Evolutionary conservation across 37 sponge, comb jelly and placozoan species (phyloP).

Genomic region (Ephydatia muelleri): DNA sequence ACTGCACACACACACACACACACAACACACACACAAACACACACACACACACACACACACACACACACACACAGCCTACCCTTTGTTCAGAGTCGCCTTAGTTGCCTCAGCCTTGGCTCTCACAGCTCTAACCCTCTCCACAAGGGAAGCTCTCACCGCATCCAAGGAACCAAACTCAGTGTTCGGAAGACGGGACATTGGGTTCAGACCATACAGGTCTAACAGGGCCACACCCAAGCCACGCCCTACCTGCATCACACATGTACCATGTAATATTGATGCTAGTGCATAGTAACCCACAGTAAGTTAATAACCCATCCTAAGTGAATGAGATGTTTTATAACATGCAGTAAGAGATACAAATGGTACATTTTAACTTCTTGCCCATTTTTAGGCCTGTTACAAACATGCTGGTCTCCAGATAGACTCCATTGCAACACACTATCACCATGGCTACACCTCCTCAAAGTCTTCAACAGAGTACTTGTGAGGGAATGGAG

Average conservation of each 20-base stretch:
- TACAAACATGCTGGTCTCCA: slow-evolving; percentile 17
- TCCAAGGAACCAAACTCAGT: slow-evolving; percentile 64
- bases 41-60: slow-evolving; percentile 14
- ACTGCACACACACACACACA: not conserved
- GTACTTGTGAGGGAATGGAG: slow-evolving; percentile 72
- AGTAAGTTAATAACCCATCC: not conserved
- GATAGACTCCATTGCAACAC: not conserved
- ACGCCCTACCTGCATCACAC: slow-evolving; percentile 90
- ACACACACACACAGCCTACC: slow-evolving; percentile 13
- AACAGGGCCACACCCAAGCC: slow-evolving; percentile 76
- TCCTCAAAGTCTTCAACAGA: slow-evolving; percentile 78
- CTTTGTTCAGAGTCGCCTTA: not conserved
- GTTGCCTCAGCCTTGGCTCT: slow-evolving; percentile 25
- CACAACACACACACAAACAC: slow-evolving; percentile 2
- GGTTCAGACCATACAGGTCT: slow-evolving; percentile 87
- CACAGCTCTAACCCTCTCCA: slow-evolving; percentile 18
- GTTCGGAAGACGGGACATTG: slow-evolving; percentile 86
- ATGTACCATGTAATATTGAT: too few species aligned
- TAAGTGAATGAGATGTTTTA: not conserved
- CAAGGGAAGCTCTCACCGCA: slow-evolving; percentile 57
- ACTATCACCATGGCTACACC: slow-evolving; percentile 38
- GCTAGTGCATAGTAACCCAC: too few species aligned
- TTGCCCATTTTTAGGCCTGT: too few species aligned
- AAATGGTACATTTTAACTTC: not conserved
- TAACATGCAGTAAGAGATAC: not conserved